Evolutionary conservation across 1,140 invertebrate species (phyloP).

Genomic region (Lethrus apterus): DNA sequence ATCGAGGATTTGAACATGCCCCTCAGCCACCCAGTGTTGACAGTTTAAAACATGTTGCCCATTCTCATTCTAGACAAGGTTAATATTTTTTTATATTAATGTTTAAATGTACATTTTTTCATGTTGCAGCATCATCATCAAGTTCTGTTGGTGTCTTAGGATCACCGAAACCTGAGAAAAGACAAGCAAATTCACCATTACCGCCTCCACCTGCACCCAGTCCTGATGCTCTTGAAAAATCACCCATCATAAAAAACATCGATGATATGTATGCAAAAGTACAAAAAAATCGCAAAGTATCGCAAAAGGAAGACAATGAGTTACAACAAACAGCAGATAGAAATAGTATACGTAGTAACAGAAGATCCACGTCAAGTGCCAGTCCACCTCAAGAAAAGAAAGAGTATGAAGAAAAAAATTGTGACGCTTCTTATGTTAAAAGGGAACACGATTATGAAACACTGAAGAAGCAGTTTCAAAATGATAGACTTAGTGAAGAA

Average conservation of each 20-base stretch:
- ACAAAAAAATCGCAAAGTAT: slow-evolving; percentile 54
- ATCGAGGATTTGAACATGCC: slow-evolving; percentile 13
- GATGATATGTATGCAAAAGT: slow-evolving; percentile 88
- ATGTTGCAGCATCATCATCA: slow-evolving; percentile 60
- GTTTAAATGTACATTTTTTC: neutral
- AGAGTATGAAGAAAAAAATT: slow-evolving; percentile 1
- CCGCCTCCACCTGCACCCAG: slow-evolving; percentile 57
- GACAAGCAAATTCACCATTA: slow-evolving; percentile 76
- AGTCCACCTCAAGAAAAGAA: slow-evolving; percentile 18
- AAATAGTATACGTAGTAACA: neutral
- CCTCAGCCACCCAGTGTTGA: slow-evolving; percentile 51
- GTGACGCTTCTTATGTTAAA: neutral
- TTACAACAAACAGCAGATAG: neutral
- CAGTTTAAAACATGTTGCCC: slow-evolving; percentile 51
- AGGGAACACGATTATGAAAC: slow-evolving; percentile 37
- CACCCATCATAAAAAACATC: slow-evolving; percentile 30
- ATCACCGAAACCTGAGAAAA: slow-evolving; percentile 77
- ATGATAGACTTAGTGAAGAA: slow-evolving; percentile 38
- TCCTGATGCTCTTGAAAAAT: slow-evolving; percentile 10
- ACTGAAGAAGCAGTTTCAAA: slow-evolving; percentile 35
- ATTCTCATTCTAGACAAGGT: slow-evolving; percentile 60
- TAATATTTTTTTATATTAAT: slow-evolving; percentile 5
- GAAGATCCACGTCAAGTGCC: slow-evolving; percentile 16
- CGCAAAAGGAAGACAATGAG: neutral
- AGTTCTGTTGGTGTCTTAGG: slow-evolving; percentile 66